Evolutionary conservation across 1,140 invertebrate species (phyloP).

Genomic region (Onthophagus taurus): DNA sequence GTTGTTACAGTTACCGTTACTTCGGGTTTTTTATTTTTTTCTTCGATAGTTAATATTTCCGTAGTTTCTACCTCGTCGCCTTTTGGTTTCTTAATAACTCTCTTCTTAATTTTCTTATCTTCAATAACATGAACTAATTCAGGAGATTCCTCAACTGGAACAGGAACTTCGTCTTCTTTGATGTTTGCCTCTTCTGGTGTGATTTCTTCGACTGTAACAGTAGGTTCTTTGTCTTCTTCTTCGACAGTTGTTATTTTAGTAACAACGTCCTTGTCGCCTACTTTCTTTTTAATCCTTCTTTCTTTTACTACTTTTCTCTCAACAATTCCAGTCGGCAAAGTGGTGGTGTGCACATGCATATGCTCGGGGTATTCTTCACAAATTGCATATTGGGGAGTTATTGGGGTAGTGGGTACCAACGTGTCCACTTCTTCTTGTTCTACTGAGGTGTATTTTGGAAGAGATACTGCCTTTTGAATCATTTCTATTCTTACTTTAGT

Average conservation of each 20-base stretch:
- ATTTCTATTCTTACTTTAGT: constrained; percentile 8
- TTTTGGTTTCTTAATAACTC: constrained; percentile 14
- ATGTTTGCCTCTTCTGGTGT: constrained; percentile 16
- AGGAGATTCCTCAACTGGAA: constrained; percentile 16
- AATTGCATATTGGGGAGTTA: constrained; percentile 11
- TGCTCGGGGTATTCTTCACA: constrained; percentile 16
- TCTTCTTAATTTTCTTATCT: constrained; percentile 19
- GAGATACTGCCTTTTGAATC: constrained; percentile 7
- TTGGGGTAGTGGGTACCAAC: constrained; percentile 2
- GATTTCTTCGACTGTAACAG: constrained; percentile 19
- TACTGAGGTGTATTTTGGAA: constrained; percentile 4
- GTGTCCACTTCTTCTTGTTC: constrained; percentile 5
- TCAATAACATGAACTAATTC: constrained; percentile 19
- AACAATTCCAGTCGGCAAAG: constrained; percentile 15
- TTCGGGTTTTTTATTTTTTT: constrained; percentile 18
- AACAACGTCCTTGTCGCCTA: constrained; percentile 28
- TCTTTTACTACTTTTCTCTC: constrained; percentile 19
- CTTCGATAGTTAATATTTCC: constrained; percentile 19
- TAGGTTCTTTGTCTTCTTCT: constrained; percentile 14
- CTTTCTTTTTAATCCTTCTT: constrained; percentile 16
- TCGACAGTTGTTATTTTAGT: constrained; percentile 28
- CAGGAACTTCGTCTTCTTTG: constrained; percentile 3
- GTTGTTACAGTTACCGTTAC: constrained; percentile 9
- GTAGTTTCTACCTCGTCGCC: constrained; percentile 17
- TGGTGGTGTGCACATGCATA: constrained; percentile 29